Conservation (phyloP, 2,888 invertebrate genomes). For the Drosophila tripunctata region DNA sequence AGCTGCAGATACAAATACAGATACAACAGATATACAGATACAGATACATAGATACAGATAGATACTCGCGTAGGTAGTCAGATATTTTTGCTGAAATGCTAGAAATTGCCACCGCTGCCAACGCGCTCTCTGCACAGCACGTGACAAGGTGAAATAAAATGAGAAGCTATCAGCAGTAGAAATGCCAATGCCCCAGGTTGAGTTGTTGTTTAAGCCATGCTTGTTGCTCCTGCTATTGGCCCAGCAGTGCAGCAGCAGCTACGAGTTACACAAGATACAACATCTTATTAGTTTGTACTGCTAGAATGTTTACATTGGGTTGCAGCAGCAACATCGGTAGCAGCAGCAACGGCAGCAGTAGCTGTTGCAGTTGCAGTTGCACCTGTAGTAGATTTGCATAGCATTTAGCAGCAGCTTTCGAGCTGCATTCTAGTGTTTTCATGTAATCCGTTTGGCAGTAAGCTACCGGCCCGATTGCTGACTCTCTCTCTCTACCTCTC, state of each 20-base stretch:
- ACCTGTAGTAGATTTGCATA: conserved; percentile 56
- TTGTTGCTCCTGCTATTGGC: conserved; percentile 18
- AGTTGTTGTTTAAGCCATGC: conserved; percentile 18
- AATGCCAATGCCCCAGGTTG: conserved; percentile 44
- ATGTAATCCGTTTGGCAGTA: conserved; percentile 49
- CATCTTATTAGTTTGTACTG: conserved; percentile 75
- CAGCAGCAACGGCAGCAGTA: conserved; percentile 1
- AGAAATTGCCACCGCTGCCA: conserved; percentile 76
- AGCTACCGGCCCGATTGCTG: conserved; percentile 26
- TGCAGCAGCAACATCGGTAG: conserved; percentile 16
- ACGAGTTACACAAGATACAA: conserved; percentile 60
- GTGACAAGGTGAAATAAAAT: conserved; percentile 79
- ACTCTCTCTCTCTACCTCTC: neutral
- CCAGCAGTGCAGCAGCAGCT: conserved; percentile 21
- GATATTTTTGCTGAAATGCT: conserved; percentile 78
- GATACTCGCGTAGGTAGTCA: conserved; percentile 71
- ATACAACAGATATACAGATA: conserved; percentile 14
- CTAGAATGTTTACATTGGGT: conserved; percentile 48
- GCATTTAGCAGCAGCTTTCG: conserved; percentile 48
- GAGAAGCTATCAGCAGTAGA: conserved; percentile 70
- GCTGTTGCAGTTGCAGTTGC: conserved; percentile 13
- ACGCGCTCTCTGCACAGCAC: conserved; percentile 64
- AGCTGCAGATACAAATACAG: conserved; percentile 9
- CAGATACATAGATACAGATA: conserved; percentile 4
- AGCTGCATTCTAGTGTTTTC: conserved; percentile 45